These are phyloP conservation scores for Uromys caudimaculatus DNA, from an alignment of 2,797 vertebrate species.

Conservation along the genomic window DNA sequence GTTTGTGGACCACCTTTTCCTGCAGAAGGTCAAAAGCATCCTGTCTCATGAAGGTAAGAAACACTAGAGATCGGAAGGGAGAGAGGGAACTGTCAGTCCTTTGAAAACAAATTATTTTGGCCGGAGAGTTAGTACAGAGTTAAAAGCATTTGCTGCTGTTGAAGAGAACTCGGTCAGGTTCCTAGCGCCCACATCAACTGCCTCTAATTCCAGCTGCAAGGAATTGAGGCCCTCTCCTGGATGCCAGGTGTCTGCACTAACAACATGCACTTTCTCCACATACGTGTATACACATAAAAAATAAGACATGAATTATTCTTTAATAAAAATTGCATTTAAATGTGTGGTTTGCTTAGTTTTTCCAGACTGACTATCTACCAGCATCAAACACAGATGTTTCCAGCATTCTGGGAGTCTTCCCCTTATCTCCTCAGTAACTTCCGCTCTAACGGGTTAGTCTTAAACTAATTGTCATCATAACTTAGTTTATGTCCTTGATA, in stretches of 20 bases:
- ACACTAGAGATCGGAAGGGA: no score
- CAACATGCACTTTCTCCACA: background rate
- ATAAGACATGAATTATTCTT: background rate
- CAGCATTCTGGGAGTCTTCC: background rate
- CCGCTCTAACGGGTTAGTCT: background rate
- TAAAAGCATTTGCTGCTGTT: no score
- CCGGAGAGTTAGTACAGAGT: background rate
- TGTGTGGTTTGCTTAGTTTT: background rate
- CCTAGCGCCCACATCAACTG: background rate
- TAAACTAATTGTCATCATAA: background rate
- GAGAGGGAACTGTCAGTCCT: background rate
- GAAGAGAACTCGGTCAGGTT: background rate
- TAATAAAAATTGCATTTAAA: background rate
- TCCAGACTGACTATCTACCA: background rate
- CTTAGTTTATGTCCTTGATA: background rate
- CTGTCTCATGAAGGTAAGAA: conserved; percentile 92
- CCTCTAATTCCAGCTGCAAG: background rate
- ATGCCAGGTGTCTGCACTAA: background rate
- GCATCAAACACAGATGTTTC: background rate
- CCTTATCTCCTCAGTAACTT: background rate
- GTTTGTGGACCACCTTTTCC: conserved; percentile 92
- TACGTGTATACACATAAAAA: background rate
- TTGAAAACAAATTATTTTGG: background rate
- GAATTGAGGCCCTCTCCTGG: background rate
- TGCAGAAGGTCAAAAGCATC: conserved; percentile 92